Evolutionary conservation across 2,797 vertebrate genomes (phyloP), one percentile per base, ranked within the genome.

Genomic region (Chromobotia macracanthus): DNA sequence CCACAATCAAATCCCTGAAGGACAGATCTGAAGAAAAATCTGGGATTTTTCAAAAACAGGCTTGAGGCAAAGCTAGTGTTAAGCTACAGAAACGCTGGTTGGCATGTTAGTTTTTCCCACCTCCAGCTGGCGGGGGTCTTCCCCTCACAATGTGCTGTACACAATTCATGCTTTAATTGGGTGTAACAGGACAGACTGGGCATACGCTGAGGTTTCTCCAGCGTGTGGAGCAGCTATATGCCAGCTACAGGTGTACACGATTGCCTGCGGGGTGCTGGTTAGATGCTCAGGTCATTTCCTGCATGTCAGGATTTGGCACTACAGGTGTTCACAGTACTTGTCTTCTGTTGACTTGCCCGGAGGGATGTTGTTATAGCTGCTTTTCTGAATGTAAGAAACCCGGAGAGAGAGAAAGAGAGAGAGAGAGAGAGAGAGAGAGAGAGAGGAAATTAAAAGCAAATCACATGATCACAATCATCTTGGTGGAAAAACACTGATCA

Each of bases 231-330:
- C 50, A 72, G 87, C 87, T 87, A 76, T 83, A 79, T 75, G 81
- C 82, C 80, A 86, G 88, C 84, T 90, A 86, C 89, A 90, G 89
- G 89, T 91, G 87, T 66, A 73, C 31, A 79, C 41, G 79, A 84
- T 6, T 87, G 86, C 83, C 87, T 77, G 68, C 56, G 75, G 83
- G 89, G 80, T 85, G 71, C 78, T 83, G 88, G 75, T 87, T 86
- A 90, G 87, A 87, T 66, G 72, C 70, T 87, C 75, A 83, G 72
- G 67, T 82, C 77, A 35, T 60, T 82, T 75, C 82, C 84, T 78
- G 80, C 70, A 75, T 65, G 46, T 72, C 65, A 74, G 19, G 23
- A 69, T 63, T 38, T 55, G 80, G 25, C 3, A 2, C 58, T 61
- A 21, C 31, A 38, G 10, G 68, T 75, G 72, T 75, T 61, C 41